A percentile compares a stretch with the other conserved stretches of the same genome.
phyloP scores from a whole-genome alignment of 1,140 invertebrate species.

The Liolophura sinensis region DNA sequence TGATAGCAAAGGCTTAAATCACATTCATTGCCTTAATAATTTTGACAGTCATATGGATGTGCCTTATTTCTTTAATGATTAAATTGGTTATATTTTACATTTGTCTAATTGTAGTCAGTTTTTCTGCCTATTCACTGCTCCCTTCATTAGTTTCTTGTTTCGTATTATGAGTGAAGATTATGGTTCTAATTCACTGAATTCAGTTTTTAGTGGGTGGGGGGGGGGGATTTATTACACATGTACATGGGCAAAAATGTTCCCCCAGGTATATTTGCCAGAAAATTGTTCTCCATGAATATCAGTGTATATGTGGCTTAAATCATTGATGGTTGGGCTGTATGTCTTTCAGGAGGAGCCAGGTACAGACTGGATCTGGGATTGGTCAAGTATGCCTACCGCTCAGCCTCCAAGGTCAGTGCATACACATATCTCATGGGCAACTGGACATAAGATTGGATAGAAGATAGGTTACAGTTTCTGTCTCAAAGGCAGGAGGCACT shows the following conservation, averaged over 20 bases:
- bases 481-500: neutral
- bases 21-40: neutral
- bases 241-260: neutral
- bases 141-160: too few species aligned
- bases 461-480: neutral
- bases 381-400: conserved; percentile 48
- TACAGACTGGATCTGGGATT: conserved; percentile 53
- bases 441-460: neutral
- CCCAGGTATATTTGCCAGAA: neutral
- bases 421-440: neutral
- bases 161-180: too few species aligned
- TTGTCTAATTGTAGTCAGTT: neutral
- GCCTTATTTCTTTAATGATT: neutral
- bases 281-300: neutral
- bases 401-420: conserved; percentile 36
- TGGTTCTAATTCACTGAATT: too few species aligned
- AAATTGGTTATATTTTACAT: neutral
- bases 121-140: neutral
- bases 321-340: too few species aligned
- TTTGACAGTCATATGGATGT: neutral
- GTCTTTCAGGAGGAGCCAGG: conserved; percentile 20
- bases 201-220: too few species aligned
- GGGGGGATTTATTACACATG: too few species aligned
- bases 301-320: neutral
- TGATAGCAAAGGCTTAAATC: neutral